Conservation (phyloP, 1,140 invertebrate species). For the Eumaeus atala region DNA sequence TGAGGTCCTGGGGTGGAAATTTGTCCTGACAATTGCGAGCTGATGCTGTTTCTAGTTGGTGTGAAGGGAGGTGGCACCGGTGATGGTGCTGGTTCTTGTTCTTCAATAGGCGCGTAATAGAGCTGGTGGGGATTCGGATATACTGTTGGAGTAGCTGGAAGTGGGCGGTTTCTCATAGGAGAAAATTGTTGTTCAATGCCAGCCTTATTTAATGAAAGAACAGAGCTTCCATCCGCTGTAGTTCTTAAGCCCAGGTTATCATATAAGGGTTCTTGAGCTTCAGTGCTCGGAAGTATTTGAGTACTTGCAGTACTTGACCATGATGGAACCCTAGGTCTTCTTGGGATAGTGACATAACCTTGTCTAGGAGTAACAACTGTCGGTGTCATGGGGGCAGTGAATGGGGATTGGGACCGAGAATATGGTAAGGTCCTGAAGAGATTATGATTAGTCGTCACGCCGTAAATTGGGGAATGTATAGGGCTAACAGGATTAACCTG, state of each 20-base stretch:
- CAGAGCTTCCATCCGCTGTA: constrained; percentile 89
- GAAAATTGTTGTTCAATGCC: constrained; percentile 66
- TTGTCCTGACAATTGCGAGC: constrained; percentile 48
- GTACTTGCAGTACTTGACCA: constrained; percentile 82
- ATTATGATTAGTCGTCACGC: constrained; percentile 68
- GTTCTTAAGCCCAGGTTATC: constrained; percentile 88
- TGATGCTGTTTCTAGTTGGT: constrained; percentile 54
- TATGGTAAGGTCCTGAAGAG: constrained; percentile 81
- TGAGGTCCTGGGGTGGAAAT: constrained; percentile 57
- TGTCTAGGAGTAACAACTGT: constrained; percentile 79
- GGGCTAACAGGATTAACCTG: constrained; percentile 73
- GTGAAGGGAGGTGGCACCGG: constrained; percentile 51
- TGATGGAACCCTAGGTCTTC: constrained; percentile 85
- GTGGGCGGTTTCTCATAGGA: constrained; percentile 75
- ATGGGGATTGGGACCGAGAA: constrained; percentile 83
- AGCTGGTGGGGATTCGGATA: constrained; percentile 58
- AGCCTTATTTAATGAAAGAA: constrained; percentile 82
- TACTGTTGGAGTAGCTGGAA: constrained; percentile 75
- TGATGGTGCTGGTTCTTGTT: constrained; percentile 73
- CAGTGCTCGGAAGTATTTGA: constrained; percentile 72
- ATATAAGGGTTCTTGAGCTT: constrained; percentile 84
- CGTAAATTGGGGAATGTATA: constrained; percentile 75
- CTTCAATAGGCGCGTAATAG: constrained; percentile 79
- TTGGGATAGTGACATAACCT: constrained; percentile 89
- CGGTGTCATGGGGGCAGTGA: constrained; percentile 74